Base-by-base conservation (phyloP, 53 echinoderm and acorn worm genomes). In the Crossaster papposus region DNA sequence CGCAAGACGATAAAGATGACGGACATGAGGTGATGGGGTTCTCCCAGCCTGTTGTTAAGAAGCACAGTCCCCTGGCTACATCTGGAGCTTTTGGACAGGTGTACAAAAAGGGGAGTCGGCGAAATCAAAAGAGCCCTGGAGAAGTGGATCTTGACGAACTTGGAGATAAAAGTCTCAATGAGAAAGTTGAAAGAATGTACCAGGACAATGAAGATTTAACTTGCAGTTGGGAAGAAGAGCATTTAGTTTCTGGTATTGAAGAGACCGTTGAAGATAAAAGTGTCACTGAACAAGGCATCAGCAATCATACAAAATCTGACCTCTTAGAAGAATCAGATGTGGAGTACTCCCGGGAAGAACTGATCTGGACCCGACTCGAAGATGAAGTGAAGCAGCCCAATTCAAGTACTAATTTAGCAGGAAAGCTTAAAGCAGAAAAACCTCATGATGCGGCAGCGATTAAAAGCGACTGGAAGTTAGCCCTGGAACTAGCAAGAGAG, bases 391-490 rank as follows among this genome's bases (percentile, higher is more conserved):
- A 23, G 17, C 14, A 53, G 1, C 0, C 34, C n/a, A 9, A 62
- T 30, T 37, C 65, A 15, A 31, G 32, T 70, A 54, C 79, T 50
- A 54, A 58, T 63, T 24, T 24, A 28, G 51, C 70, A 84, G 44
- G 14, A 15, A 32, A 52, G 65, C 44, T 7, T 44, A 5, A 7
- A 44, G 44, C 44, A 44, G 44, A 44, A 44, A 81, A 65, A 70
- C 88, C 65, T 65, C 65, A 55, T 6, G 62, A 87, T 36, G 92
- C 38, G n/a, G 90, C 84, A 13, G 50, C 79, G 31, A 62, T 89
- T 54, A 95, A 96, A 90, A 95, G 94, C 79, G 96, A 96, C 82
- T 96, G 96, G 96, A 92, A 96, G 81, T 23, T 96, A 22, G 96
- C 96, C 51, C 73, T 96, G 18, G 94, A 95, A 78, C 65, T 96